Evolutionary conservation across 1,140 invertebrate genomes (phyloP), one percentile per base, ranked within the genome.

Genomic region (Nasonia longicornis): DNA sequence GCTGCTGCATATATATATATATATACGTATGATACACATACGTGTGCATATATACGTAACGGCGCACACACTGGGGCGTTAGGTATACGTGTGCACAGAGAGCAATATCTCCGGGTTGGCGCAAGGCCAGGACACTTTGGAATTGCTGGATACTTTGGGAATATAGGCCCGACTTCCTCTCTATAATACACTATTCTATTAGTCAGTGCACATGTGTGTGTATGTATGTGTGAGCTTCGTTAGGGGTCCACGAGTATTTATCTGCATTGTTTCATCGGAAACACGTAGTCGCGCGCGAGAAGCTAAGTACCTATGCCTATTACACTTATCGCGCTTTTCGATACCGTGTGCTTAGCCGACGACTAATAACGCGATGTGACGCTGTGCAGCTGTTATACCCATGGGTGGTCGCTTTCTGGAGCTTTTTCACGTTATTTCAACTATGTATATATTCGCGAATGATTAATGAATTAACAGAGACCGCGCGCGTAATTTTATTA

Each of bases 51-150:
- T 70, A 70, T 16, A 58, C 52, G 16, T 58, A 58, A 58, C 52
- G 20, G 35, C 42, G 42, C 14, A 67, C 26, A 77, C 42, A 76
- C 45, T n/a, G 26, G 0, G 20, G 76, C 76, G n/a, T 63, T n/a
- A 35, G 31, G 31, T 58, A 14, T 75, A 75, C 58, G 35, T n/a
- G 6, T 77, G 80, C 79, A 72, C 35, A 72, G 73, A 69, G 84
- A 66, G 87, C 81, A 85, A 86, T 87, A 89, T 88, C 84, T 83
- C 66, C 16, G 2, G 48, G 72, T 83, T 90, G 89, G 89, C 87
- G 31, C 35, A 1, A 29, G 77, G 89, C 89, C 88, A 89, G 85
- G 83, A 86, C 85, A 85, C 84, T 87, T 88, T 66, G 86, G 84
- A 89, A 89, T 87, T 84, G 84, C 82, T 78, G 84, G 83, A 85